These are phyloP conservation scores for Ommatoiulus sabulosus DNA, from an alignment of 2,888 invertebrate genomes.

Conservation along the genomic window DNA sequence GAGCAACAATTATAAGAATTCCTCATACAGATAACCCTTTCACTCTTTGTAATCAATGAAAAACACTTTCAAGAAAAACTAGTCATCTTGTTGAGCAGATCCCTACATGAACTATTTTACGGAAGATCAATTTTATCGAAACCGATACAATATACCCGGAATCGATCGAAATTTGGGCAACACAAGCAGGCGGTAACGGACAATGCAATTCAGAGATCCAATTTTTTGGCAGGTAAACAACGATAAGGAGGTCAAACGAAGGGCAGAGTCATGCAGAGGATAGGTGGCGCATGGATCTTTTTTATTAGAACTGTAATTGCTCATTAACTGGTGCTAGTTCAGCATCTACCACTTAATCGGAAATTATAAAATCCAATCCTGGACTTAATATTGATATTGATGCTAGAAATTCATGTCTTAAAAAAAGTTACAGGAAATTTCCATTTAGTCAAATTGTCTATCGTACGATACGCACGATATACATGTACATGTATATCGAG, in stretches of 20 bases:
- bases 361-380: too few species aligned
- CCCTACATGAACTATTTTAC: background rate
- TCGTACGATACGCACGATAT: too few species aligned
- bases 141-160: background rate
- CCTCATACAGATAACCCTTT: background rate
- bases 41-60: background rate
- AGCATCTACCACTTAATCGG: background rate
- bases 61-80: background rate
- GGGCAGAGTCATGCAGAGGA: background rate
- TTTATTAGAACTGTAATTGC: background rate
- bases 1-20: conserved; percentile 30
- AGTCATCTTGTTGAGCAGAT: conserved; percentile 9
- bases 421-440: too few species aligned
- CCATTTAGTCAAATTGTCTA: too few species aligned
- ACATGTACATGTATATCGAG: too few species aligned
- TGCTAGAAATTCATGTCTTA: too few species aligned
- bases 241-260: background rate
- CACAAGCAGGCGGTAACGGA: background rate
- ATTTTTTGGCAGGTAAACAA: background rate
- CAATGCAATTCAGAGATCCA: conserved; percentile 9
- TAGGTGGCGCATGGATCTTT: background rate
- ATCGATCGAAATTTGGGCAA: background rate
- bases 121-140: conserved; percentile 9
- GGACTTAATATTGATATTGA: too few species aligned
- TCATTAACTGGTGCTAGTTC: background rate